Base-by-base conservation (phyloP, 1,140 invertebrate species). In the Archegozetes longisetosus region DNA sequence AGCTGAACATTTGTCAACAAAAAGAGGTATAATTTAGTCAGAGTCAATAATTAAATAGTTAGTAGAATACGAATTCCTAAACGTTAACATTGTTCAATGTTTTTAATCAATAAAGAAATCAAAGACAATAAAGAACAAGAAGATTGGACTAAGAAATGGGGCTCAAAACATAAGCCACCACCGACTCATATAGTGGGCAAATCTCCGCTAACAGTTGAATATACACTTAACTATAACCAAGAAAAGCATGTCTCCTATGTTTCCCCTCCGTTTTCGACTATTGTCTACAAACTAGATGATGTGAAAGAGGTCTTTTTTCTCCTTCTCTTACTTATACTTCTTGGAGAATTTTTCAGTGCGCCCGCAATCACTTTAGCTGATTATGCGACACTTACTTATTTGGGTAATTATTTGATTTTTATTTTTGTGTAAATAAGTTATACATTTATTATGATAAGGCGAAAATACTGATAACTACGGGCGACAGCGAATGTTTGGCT, bases 401-500 rank as follows among this genome's bases (percentile, higher is more conserved):
- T 96, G 0, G 88, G 57, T 51, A 25, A 22, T 4, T 25, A 20
- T 25, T 4, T 22, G 24, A n/a, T 51, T 4, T 51, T 4, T 51
- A 20, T 22, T 4, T 51, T 6, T 51, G 24, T 51, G 24, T 51
- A 22, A 22, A 9, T 51, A 25, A 51, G 20, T 51, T 51, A 51
- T 9, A 6, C 20, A 6, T 51, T 51, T 51, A 9, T 51, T 6
- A 51, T 20, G 17, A 40, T 40, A 9, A 40, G 32, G 87, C 0
- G 90, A 94, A 70, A 88, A 91, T 29, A 88, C 88, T 65, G 76
- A 78, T 61, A 82, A 84, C 65, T 98, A 98, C 70, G 93, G 93
- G 0, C 85, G 92, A 64, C 93, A 98, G 73, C 80, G 94, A 64
- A 96, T 99, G 89, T 98, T 97, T 70, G 95, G 95, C 0, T 97